Percentiles rank a stretch among this genome's conserved stretches.
Evolutionary conservation across 2,888 invertebrate species (phyloP).

Genomic region (Helleia helle): DNA sequence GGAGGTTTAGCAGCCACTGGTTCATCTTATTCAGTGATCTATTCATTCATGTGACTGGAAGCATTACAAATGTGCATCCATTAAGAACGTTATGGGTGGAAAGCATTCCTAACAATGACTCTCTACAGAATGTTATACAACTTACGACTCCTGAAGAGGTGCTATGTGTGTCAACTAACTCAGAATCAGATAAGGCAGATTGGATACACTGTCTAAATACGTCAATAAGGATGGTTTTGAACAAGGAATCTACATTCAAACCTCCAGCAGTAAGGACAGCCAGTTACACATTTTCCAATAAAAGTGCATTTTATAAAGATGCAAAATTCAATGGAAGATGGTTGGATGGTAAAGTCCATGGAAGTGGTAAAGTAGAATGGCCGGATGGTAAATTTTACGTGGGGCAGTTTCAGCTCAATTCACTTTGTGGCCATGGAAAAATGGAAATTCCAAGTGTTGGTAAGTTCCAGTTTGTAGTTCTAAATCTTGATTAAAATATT

Average conservation of each 20-base stretch:
- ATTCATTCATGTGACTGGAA: constrained; percentile 83
- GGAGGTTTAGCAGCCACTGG: constrained; percentile 84
- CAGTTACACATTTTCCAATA: constrained; percentile 79
- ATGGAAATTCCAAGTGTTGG: constrained; percentile 78
- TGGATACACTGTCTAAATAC: constrained; percentile 86
- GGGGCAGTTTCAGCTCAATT: constrained; percentile 85
- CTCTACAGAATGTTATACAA: constrained; percentile 76
- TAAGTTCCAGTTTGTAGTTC: too few species aligned
- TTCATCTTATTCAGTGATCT: constrained; percentile 88
- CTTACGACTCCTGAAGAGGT: constrained; percentile 86
- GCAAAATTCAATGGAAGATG: constrained; percentile 87
- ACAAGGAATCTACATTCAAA: constrained; percentile 74
- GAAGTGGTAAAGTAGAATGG: constrained; percentile 87
- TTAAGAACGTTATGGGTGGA: constrained; percentile 88
- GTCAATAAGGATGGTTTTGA: constrained; percentile 80
- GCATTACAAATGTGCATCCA: constrained; percentile 77
- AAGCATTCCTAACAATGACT: constrained; percentile 77
- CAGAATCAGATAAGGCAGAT: constrained; percentile 82
- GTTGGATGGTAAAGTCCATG: constrained; percentile 88
- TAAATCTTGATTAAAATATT: too few species aligned
- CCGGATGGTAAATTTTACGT: constrained; percentile 84
- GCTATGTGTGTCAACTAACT: constrained; percentile 77
- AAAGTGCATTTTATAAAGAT: constrained; percentile 81
- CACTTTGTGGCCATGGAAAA: constrained; percentile 81
- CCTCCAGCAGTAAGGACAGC: constrained; percentile 83